Evolutionary conservation across 2,888 invertebrate species (phyloP).

Genomic region (Nymphalis polychloros): DNA sequence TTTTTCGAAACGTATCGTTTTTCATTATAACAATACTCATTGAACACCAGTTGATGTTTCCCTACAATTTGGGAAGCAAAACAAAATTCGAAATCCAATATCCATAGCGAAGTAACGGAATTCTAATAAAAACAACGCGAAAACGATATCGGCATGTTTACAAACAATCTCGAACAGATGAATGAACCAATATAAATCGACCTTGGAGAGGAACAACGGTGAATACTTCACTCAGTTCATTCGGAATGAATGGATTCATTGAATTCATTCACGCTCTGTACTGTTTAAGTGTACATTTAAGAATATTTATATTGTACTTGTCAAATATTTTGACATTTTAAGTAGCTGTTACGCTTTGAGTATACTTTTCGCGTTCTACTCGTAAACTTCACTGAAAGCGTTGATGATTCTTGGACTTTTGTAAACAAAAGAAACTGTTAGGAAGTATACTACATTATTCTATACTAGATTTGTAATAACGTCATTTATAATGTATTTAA

Average conservation of each 20-base stretch:
- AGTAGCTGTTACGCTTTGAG: not conserved
- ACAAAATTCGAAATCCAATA: slow-evolving; percentile 8
- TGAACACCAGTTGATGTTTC: not conserved
- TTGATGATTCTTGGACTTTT: no score
- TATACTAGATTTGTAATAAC: no score
- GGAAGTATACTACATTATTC: no score
- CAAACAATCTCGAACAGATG: slow-evolving; percentile 18
- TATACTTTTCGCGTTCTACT: not conserved
- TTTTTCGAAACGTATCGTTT: no score
- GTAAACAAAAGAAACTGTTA: no score
- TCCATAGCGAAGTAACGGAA: slow-evolving; percentile 1
- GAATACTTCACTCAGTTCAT: slow-evolving; percentile 11
- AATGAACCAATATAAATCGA: slow-evolving; percentile 18
- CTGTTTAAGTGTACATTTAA: not conserved
- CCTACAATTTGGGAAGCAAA: not conserved
- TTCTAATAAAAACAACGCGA: slow-evolving; percentile 14
- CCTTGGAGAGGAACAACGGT: slow-evolving; percentile 10
- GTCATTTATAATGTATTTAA: no score
- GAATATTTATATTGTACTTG: not conserved
- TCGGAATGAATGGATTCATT: slow-evolving; percentile 9
- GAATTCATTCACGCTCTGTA: not conserved
- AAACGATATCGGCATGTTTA: slow-evolving; percentile 16
- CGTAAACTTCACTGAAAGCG: not conserved
- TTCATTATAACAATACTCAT: not conserved
- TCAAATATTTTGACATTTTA: not conserved